phyloP scores from a whole-genome alignment of 2,888 invertebrate genomes.

The Pachliopta kotzebuea region DNA sequence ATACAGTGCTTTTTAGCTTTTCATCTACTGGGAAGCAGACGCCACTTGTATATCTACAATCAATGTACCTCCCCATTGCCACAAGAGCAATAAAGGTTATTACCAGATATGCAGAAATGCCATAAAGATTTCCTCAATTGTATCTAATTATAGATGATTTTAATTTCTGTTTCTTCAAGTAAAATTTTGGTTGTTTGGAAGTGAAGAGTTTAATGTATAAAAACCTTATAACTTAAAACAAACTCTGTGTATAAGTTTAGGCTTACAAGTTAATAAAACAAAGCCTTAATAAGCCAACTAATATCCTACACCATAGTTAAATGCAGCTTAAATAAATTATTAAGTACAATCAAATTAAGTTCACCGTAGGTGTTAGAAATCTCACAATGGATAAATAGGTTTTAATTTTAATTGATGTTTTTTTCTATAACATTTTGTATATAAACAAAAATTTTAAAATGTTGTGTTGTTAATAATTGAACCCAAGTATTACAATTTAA shows the following conservation, averaged over 20 bases:
- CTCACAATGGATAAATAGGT: slow-evolving; percentile 66
- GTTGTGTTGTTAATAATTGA: too few relatives aligned
- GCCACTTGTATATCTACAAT: too few relatives aligned
- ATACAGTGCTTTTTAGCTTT: too few relatives aligned
- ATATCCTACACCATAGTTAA: slow-evolving; percentile 53
- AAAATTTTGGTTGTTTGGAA: not conserved
- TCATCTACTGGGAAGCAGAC: too few relatives aligned
- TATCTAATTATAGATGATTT: not conserved
- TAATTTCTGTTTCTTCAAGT: not conserved
- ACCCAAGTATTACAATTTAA: too few relatives aligned
- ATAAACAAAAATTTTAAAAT: too few relatives aligned
- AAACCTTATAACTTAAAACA: slow-evolving; percentile 3
- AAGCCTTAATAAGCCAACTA: slow-evolving; percentile 41
- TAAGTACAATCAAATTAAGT: slow-evolving; percentile 75
- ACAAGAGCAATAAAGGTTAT: not conserved
- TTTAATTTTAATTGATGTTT: slow-evolving; percentile 6
- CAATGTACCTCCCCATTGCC: too few relatives aligned
- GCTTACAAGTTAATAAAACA: slow-evolving; percentile 2
- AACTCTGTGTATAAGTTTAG: not conserved
- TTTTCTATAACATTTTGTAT: too few relatives aligned
- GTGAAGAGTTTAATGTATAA: not conserved
- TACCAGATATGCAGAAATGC: not conserved
- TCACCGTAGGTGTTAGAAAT: slow-evolving; percentile 53
- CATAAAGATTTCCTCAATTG: too few relatives aligned
- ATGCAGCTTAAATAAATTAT: slow-evolving; percentile 66